These are phyloP conservation scores for Drosophila burlai DNA, from an alignment of 1,140 invertebrate species.

Conservation along the genomic window DNA sequence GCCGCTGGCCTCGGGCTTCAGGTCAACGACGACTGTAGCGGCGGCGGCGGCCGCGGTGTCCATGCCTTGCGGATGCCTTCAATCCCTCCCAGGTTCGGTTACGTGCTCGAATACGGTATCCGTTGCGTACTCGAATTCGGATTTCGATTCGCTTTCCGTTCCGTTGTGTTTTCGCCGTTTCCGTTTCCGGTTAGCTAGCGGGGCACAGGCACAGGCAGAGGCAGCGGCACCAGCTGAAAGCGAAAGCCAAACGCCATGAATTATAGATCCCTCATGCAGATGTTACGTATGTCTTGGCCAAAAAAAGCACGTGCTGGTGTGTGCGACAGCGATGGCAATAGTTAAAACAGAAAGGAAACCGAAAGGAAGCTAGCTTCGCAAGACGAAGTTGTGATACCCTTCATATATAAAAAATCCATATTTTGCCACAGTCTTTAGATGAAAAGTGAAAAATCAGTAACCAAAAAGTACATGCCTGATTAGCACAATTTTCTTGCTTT, in stretches of 20 bases:
- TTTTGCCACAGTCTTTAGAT: too few species aligned
- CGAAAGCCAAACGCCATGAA: conserved; percentile 57
- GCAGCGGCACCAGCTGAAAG: conserved; percentile 64
- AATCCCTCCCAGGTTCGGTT: neutral
- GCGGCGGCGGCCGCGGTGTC: conserved; percentile 76
- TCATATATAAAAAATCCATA: neutral
- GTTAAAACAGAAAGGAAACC: neutral
- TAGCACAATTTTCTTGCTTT: too few species aligned
- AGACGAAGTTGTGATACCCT: neutral
- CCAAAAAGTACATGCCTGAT: too few species aligned
- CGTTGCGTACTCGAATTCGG: neutral
- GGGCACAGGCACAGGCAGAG: conserved; percentile 10
- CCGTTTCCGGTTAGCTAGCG: conserved; percentile 39
- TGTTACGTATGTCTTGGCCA: conserved; percentile 69
- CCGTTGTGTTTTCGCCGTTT: conserved; percentile 21
- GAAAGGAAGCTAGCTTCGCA: neutral
- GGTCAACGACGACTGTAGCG: conserved; percentile 70
- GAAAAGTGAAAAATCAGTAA: too few species aligned
- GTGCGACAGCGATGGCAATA: conserved; percentile 51
- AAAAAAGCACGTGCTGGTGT: conserved; percentile 78
- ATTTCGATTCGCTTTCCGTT: conserved; percentile 8
- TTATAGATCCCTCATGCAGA: conserved; percentile 46
- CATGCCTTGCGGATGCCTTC: conserved; percentile 46
- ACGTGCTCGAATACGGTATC: conserved; percentile 5
- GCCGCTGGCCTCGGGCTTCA: conserved; percentile 53